These are phyloP conservation scores for Campoplex capitator DNA, from an alignment of 2,888 invertebrate genomes.

Conservation along the genomic window DNA sequence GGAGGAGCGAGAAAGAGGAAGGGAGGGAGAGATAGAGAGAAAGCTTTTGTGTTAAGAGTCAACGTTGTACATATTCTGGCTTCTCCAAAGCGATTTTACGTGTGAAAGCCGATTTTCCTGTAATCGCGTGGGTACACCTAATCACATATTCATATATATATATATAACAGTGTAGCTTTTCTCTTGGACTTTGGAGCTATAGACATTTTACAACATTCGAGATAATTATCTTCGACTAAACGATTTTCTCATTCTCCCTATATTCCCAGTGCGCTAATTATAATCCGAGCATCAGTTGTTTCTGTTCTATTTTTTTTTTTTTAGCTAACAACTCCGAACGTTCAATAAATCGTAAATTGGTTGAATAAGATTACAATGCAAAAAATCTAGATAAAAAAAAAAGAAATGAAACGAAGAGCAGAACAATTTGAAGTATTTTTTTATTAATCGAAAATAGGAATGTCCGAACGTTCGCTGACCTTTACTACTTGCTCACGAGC, in stretches of 20 bases:
- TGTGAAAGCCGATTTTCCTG: constrained; percentile 56
- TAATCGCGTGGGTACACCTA: constrained; percentile 49
- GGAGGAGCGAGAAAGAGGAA: constrained; percentile 6
- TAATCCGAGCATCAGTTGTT: constrained; percentile 12
- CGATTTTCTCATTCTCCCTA: constrained; percentile 56
- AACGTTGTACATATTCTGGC: constrained; percentile 30
- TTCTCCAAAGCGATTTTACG: constrained; percentile 39
- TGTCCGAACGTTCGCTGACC: constrained; percentile 1
- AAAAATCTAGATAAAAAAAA: not conserved
- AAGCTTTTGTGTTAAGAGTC: constrained; percentile 70
- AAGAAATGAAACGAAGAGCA: no score
- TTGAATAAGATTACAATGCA: not conserved
- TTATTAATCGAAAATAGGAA: not conserved
- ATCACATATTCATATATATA: constrained; percentile 1
- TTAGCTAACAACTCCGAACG: not conserved
- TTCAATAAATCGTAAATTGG: not conserved
- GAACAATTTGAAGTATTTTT: not conserved
- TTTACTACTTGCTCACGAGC: not conserved
- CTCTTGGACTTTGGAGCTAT: constrained; percentile 26
- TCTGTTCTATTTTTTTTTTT: constrained; percentile 6
- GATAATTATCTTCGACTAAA: constrained; percentile 65
- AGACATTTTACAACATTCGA: constrained; percentile 41
- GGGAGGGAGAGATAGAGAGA: constrained; percentile 5
- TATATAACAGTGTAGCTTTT: not conserved
- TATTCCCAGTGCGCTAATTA: constrained; percentile 26